A percentile compares a stretch with the other conserved stretches of the same genome.
Conservation (phyloP, 1,140 invertebrate species). For the Chymomyza costata region DNA sequence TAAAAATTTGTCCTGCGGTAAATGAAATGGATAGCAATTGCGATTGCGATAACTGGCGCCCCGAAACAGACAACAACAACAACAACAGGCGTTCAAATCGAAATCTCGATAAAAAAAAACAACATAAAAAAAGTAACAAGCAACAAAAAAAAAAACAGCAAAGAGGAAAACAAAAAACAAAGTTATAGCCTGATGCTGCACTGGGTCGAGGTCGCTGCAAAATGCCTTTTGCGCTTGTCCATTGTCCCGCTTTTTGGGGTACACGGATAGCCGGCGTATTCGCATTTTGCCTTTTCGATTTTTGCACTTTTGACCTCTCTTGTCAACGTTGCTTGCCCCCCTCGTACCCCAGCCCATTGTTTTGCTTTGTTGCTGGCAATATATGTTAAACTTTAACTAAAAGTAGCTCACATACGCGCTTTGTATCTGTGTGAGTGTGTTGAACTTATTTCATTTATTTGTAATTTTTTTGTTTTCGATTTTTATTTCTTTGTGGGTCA, state of each 20-base stretch:
- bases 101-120: conserved; percentile 18
- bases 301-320: conserved; percentile 15
- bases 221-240: neutral
- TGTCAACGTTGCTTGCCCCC: no score
- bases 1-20: conserved; percentile 72
- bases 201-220: conserved; percentile 44
- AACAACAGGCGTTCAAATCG: no score
- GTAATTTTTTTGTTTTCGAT: no score
- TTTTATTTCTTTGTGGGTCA: conserved; percentile 31
- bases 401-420: no score
- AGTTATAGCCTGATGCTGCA: conserved; percentile 27
- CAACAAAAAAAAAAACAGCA: conserved; percentile 18
- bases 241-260: conserved; percentile 15
- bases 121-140: conserved; percentile 9
- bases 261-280: conserved; percentile 41
- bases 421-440: conserved; percentile 11
- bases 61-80: conserved; percentile 15
- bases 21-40: conserved; percentile 70
- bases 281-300: conserved; percentile 60
- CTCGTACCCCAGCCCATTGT: no score
- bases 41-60: conserved; percentile 59
- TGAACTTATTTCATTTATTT: no score
- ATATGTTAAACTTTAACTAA: no score
- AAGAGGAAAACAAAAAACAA: neutral
- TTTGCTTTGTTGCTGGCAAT: neutral